phyloP scores from a whole-genome alignment of 2,797 vertebrate species.

The Melanotaenia trifasciata region DNA sequence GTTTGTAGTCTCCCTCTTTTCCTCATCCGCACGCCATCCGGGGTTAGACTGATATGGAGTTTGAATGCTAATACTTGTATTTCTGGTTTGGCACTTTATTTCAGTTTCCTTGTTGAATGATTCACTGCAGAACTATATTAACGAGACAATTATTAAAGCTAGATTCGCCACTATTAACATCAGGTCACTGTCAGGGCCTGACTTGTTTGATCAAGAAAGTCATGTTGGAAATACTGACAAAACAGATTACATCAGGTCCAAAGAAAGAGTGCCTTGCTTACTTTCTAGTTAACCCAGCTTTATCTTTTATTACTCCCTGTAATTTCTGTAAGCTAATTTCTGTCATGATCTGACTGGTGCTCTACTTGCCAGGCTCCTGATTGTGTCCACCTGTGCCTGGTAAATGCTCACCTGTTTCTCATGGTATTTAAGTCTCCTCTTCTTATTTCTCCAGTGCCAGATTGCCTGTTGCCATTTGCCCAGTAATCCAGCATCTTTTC shows the following conservation, averaged over 20 bases:
- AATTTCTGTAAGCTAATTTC: too few species aligned
- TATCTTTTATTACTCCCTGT: too few species aligned
- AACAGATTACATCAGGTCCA: too few species aligned
- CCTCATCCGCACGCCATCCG: slow-evolving; percentile 66
- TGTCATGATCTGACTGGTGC: background rate
- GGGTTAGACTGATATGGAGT: slow-evolving; percentile 61
- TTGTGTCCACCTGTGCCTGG: background rate
- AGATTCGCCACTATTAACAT: background rate
- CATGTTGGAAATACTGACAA: too few species aligned
- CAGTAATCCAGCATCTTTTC: too few species aligned
- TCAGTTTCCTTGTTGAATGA: slow-evolving; percentile 32
- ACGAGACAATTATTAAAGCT: slow-evolving; percentile 9
- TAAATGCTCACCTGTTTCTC: too few species aligned
- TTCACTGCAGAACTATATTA: slow-evolving; percentile 19
- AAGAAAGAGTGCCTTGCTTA: too few species aligned
- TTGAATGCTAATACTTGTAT: slow-evolving; percentile 54
- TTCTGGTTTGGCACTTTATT: slow-evolving; percentile 45
- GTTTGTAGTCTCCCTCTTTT: slow-evolving; percentile 66
- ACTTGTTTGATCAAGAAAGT: too few species aligned
- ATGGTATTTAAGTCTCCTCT: too few species aligned
- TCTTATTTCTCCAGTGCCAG: too few species aligned
- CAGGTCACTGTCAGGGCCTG: background rate
- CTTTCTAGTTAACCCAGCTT: too few species aligned
- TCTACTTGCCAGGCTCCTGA: background rate
- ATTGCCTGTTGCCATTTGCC: too few species aligned